Evolutionary conservation across 2,113 vertebrate species (phyloP), one percentile per base, ranked within the genome.

Genomic region (Emydocephalus ijimae): DNA sequence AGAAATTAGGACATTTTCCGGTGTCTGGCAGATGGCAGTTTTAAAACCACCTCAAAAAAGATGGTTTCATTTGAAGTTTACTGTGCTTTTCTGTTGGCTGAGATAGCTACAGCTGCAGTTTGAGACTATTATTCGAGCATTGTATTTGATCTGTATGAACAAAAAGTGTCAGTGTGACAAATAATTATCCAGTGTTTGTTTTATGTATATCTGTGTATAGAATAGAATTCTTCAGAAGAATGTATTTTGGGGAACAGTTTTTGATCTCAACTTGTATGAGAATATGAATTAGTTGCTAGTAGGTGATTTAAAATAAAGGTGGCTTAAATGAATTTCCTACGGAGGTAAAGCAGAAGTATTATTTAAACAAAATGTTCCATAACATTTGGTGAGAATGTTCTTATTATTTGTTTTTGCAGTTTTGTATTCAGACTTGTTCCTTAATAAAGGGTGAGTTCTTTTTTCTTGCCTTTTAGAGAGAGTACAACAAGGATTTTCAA

Each of bases 221-320:
- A 94, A 95, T 85, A 81, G 57, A 18, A 64, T 92, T 91, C 48
- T 94, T 5, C 85, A 93, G 90, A 93, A 52, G 87, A 92, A 74
- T 91, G 93, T 92, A 39, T 94, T 94, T 81, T 94, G 93, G 39
- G 86, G 0, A 92, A 93, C 52, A 43, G 64, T 95, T 69, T 85
- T 89, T 94, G 56, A 94, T 52, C 92, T 95, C 54, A 89, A 43
- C 24, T 1, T 26, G 92, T 87, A 94, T 90, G 24, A 92, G 93
- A 95, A 94, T 93, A 52, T 92, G 5, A 81, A 24, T 56, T 50
- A 94, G 91, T 91, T 95, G 50, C 56, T 94, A 90, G 88, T 52
- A 12, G 9, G 24, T 94, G 94, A 86, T 87, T 95, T 93, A 93
- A 92, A 92, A 87, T 50, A 86, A 90, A 89, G 24, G 21, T 29